Evolutionary conservation across 2,113 vertebrate species (phyloP).

Genomic region (Hippocampus comes): DNA sequence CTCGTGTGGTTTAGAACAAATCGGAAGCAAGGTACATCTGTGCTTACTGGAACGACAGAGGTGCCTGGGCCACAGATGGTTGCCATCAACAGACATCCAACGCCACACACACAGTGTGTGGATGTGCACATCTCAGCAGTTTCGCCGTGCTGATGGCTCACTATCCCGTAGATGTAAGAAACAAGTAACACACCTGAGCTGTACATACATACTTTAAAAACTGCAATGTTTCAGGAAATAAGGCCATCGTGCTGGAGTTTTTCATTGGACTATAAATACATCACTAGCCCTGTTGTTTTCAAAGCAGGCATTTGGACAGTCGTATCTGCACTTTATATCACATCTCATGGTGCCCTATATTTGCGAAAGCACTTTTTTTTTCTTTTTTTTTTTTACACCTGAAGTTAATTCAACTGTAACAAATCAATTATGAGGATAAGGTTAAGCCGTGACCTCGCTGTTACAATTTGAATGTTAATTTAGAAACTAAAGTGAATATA

Average conservation of each 20-base stretch:
- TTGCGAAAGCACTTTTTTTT: too few relatives aligned
- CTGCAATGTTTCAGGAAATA: too few relatives aligned
- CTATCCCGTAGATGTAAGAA: slow-evolving; percentile 74
- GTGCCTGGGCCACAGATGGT: slow-evolving; percentile 74
- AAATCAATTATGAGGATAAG: background rate
- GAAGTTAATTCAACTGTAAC: background rate
- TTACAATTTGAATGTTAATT: too few relatives aligned
- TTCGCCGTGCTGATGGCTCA: slow-evolving; percentile 86
- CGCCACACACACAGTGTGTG: slow-evolving; percentile 63
- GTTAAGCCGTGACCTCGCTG: background rate
- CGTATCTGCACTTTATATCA: too few relatives aligned
- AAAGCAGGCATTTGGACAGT: too few relatives aligned
- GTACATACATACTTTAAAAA: background rate
- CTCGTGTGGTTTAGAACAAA: slow-evolving; percentile 38
- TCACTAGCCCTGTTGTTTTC: too few relatives aligned
- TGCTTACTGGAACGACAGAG: slow-evolving; percentile 72
- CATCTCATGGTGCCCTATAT: too few relatives aligned
- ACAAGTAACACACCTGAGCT: slow-evolving; percentile 1
- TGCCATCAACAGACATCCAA: slow-evolving; percentile 57
- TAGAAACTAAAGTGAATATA: too few relatives aligned
- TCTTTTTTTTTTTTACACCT: background rate
- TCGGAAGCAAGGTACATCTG: slow-evolving; percentile 47
- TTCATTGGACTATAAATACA: too few relatives aligned
- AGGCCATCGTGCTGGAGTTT: too few relatives aligned
- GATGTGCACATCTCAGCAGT: slow-evolving; percentile 82